Evolutionary conservation across 2,888 invertebrate genomes (phyloP).

Genomic region (Andrena dorsata): DNA sequence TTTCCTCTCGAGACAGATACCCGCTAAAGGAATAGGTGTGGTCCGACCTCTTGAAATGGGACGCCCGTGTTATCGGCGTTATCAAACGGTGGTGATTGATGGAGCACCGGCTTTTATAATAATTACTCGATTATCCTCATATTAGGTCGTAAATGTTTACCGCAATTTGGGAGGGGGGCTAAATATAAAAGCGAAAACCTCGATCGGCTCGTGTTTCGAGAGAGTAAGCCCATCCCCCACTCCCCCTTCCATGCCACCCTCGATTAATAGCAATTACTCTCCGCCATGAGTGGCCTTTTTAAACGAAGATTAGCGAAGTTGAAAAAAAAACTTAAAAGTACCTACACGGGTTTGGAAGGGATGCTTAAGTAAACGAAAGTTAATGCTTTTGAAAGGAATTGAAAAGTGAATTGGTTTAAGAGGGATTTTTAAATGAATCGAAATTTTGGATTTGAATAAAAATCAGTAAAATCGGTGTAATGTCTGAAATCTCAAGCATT

Average conservation of each 20-base stretch:
- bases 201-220: constrained; percentile 60
- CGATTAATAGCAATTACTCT: constrained; percentile 66
- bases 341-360: too few relatives aligned
- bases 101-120: constrained; percentile 81
- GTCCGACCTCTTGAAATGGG: constrained; percentile 73
- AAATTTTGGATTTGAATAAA: too few relatives aligned
- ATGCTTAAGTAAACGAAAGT: too few relatives aligned
- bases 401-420: too few relatives aligned
- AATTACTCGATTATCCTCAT: constrained; percentile 80
- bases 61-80: constrained; percentile 73
- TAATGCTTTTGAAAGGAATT: too few relatives aligned
- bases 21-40: constrained; percentile 72
- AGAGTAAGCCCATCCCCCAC: background rate
- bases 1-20: constrained; percentile 66
- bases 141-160: constrained; percentile 78
- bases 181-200: constrained; percentile 61
- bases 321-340: background rate
- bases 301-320: background rate
- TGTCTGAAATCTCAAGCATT: too few relatives aligned
- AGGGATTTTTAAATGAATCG: too few relatives aligned
- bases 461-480: too few relatives aligned
- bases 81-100: constrained; percentile 82
- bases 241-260: background rate
- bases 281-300: background rate
- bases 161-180: constrained; percentile 73